These are phyloP conservation scores for Spisula subtruncata DNA, from an alignment of 2,888 invertebrate genomes.

Conservation along the genomic window DNA sequence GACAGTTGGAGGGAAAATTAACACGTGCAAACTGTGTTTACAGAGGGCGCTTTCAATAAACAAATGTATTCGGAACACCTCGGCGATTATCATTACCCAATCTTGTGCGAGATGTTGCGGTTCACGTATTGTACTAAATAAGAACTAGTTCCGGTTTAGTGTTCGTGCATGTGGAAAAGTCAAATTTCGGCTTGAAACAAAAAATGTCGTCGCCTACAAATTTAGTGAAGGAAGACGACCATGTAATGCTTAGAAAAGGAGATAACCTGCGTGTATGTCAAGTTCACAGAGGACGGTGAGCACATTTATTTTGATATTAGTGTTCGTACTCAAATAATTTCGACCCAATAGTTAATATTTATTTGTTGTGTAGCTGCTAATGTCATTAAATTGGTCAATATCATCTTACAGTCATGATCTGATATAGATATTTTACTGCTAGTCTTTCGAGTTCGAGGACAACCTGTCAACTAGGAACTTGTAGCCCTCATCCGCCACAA, in stretches of 20 bases:
- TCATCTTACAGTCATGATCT: no score
- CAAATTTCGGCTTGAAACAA: not conserved
- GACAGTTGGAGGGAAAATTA: slow-evolving; percentile 17
- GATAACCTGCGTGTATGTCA: slow-evolving; percentile 76
- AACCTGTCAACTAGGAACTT: no score
- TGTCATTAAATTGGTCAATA: no score
- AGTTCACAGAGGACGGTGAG: slow-evolving; percentile 75
- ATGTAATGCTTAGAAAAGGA: slow-evolving; percentile 78
- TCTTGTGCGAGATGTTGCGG: not conserved
- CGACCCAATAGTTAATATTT: not conserved
- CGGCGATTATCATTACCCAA: not conserved
- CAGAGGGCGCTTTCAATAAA: slow-evolving; percentile 4
- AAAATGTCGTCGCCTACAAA: not conserved
- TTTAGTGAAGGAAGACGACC: slow-evolving; percentile 76
- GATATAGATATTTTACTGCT: no score
- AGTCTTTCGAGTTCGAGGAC: no score
- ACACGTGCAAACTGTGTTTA: slow-evolving; percentile 18
- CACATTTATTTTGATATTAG: not conserved
- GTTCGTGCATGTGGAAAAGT: slow-evolving; percentile 5
- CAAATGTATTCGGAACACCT: not conserved
- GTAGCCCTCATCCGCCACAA: no score
- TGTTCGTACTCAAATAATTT: slow-evolving; percentile 30
- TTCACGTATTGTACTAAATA: slow-evolving; percentile 19
- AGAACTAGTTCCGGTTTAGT: slow-evolving; percentile 4
- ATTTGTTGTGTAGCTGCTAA: no score